Conservation (phyloP, 1,140 invertebrate species). For the Lucilia sericata region DNA sequence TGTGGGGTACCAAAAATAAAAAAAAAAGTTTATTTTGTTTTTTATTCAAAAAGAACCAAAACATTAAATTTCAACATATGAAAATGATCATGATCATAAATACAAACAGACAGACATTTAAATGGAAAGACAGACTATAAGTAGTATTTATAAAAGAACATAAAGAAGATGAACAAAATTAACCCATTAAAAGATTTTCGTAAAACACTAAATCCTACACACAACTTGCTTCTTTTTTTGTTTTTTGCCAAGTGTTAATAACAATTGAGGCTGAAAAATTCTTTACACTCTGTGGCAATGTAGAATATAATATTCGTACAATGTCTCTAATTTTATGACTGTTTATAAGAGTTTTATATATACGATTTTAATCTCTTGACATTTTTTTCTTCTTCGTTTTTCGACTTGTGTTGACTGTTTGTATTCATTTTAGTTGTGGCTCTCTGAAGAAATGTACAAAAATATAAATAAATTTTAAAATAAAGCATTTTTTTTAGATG, state of each 20-base stretch:
- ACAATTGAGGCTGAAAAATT: constrained; percentile 43
- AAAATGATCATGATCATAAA: constrained; percentile 21
- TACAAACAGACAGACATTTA: not conserved
- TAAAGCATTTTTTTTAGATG: constrained; percentile 40
- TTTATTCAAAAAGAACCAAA: not conserved
- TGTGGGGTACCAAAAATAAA: constrained; percentile 4
- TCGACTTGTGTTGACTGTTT: not conserved
- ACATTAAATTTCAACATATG: constrained; percentile 16
- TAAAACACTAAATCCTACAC: not conserved
- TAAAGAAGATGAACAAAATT: not conserved
- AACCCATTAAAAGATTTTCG: constrained; percentile 35
- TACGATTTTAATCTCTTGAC: constrained; percentile 41
- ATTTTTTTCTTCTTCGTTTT: not conserved
- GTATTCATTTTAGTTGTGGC: not conserved
- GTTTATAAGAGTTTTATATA: constrained; percentile 29
- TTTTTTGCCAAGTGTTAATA: constrained; percentile 35
- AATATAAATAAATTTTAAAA: constrained; percentile 38
- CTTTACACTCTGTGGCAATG: constrained; percentile 41
- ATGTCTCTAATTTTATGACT: constrained; percentile 41
- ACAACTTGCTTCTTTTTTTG: not conserved
- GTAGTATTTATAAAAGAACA: not conserved
- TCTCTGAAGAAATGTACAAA: constrained; percentile 35
- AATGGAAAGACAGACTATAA: not conserved
- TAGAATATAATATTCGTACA: constrained; percentile 30
- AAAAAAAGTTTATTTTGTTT: not conserved